Base-by-base conservation (phyloP, 2,797 vertebrate genomes). In the Peromyscus melanophrys region DNA sequence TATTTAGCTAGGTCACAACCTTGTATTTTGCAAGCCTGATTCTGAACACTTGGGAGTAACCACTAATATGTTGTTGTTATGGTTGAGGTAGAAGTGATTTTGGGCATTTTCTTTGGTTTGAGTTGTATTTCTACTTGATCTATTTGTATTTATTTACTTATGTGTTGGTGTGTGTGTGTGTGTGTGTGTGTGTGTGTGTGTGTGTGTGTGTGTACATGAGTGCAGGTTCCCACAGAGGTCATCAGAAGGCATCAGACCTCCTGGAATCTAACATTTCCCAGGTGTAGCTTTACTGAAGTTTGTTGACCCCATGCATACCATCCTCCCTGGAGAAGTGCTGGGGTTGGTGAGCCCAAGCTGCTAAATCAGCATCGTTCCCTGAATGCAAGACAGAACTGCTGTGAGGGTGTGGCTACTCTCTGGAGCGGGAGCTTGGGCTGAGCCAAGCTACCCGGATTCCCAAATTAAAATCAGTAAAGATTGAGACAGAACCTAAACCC, bases 21-120 rank as follows among this genome's bases (percentile, higher is more conserved):
- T 57, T 16, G 4, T 23, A 82, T 63, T 85, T 94, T 92, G 81
- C 65, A 78, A 93, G 65, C 67, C 63, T 57, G 31, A 52, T 73
- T 92, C 87, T 78, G 85, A 90, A 75, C 69, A 82, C 49, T 17
- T 49, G 25, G 27, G 16, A 11, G 63, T 84, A 63, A 29, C 34
- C 49, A 34, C 59, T 69, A 57, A 82, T 83, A 57, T 12, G 71
- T 75, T 94, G 25, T 40, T 95, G 34, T 55, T 55, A 77, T 82
- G 69, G 46, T 87, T 92, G 77, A 67, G 31, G 69, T 80, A 23
- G n/a, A 65, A 86, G 25, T 71, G 87, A 17, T 43, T 82, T 83
- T 95, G 81, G 63, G 46, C 8, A 40, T 89, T 95, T 61, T 49
- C 52, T 85, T 92, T 82, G 71, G 49, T 83, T 91, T 92, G 29